Percentiles rank a stretch among this genome's conserved stretches.
phyloP scores from a whole-genome alignment of 1,140 invertebrate genomes.

The Littorina saxatilis region DNA sequence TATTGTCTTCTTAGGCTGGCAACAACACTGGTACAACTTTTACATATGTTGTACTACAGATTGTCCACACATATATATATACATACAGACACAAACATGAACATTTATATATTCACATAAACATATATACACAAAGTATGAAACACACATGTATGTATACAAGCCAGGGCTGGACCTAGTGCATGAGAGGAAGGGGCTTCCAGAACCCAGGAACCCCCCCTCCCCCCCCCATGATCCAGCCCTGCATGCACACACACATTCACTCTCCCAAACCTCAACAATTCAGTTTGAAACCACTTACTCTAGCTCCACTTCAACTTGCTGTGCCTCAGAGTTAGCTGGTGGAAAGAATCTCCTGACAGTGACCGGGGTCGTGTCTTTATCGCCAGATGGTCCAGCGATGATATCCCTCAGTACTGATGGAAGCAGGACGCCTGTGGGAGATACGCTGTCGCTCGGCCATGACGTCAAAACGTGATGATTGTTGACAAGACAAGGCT shows the following conservation, averaged over 20 bases:
- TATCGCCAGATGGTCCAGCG: background rate
- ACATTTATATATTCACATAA: background rate
- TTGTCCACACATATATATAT: background rate
- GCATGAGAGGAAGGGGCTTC: too few species aligned
- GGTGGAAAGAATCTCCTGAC: conserved; percentile 22
- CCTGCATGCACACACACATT: background rate
- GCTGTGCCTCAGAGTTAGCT: background rate
- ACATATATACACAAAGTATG: background rate
- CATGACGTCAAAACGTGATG: conserved; percentile 41
- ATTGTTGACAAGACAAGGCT: conserved; percentile 46
- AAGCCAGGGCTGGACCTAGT: too few species aligned
- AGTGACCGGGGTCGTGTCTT: conserved; percentile 24
- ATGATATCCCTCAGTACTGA: background rate
- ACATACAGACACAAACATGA: background rate
- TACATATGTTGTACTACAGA: too few species aligned
- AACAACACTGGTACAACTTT: too few species aligned
- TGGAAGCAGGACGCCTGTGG: conserved; percentile 41
- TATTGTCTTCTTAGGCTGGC: too few species aligned
- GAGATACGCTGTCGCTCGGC: conserved; percentile 40
- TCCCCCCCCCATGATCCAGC: too few species aligned
- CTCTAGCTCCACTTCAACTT: conserved; percentile 31
- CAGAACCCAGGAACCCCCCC: too few species aligned
- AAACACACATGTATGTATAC: too few species aligned
- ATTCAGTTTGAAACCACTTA: conserved; percentile 14
- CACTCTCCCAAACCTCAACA: background rate